These are phyloP conservation scores for Nebria ingens DNA, from an alignment of 1,140 invertebrate genomes.

Conservation along the genomic window DNA sequence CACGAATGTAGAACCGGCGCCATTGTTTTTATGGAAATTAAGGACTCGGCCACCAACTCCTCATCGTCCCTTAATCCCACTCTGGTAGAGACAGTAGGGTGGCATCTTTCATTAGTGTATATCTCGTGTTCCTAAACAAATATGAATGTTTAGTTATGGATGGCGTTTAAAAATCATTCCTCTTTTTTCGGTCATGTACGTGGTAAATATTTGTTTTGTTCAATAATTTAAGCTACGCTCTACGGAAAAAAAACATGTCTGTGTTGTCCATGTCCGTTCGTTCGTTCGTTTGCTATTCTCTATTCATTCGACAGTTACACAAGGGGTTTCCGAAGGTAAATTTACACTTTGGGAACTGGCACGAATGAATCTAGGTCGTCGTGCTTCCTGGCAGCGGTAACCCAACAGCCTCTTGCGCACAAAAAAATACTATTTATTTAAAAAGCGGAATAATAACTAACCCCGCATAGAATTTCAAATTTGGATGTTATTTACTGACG, in stretches of 20 bases:
- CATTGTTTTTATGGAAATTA: slow-evolving; percentile 6
- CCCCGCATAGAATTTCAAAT: no score
- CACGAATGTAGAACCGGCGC: background rate
- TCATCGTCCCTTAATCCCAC: no score
- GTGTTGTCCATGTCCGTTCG: no score
- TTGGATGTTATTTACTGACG: no score
- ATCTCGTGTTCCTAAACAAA: slow-evolving; percentile 3
- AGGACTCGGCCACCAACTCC: background rate
- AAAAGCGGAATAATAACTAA: no score
- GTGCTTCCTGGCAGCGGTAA: background rate
- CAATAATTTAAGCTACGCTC: no score
- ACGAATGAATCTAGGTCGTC: background rate
- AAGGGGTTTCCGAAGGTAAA: background rate
- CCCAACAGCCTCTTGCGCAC: no score
- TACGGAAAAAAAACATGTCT: no score
- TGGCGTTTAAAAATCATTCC: background rate
- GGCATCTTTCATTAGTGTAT: background rate
- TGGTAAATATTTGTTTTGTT: background rate
- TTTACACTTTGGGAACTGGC: background rate
- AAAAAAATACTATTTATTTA: no score
- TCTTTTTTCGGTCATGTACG: background rate
- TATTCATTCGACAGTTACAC: background rate
- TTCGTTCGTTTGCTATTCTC: no score
- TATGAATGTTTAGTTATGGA: slow-evolving; percentile 9
- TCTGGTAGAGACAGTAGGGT: no score